These are phyloP conservation scores for Pilophorus perplexus DNA, from an alignment of 2,888 invertebrate genomes.

Conservation along the genomic window DNA sequence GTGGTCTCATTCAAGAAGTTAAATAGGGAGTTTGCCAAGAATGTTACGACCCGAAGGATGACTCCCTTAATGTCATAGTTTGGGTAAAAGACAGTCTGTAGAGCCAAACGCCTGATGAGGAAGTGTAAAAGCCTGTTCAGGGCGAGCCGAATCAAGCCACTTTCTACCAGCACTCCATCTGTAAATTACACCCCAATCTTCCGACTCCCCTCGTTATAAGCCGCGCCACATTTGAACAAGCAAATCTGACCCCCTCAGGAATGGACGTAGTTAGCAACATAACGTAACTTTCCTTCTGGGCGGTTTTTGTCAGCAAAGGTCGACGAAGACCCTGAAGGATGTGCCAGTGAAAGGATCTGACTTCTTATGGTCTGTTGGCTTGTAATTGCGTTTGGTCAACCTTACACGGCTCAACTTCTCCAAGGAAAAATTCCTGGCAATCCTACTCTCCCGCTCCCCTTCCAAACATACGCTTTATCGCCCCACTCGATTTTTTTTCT, in stretches of 20 bases:
- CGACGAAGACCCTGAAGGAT: no score
- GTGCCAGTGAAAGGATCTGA: slow-evolving; percentile 5
- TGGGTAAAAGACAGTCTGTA: no score
- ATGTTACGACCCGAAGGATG: no score
- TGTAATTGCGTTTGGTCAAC: slow-evolving; percentile 5
- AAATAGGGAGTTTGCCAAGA: no score
- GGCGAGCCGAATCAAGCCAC: no score
- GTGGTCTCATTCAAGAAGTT: no score
- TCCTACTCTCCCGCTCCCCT: no score
- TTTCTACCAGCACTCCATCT: no score
- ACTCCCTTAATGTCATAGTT: no score
- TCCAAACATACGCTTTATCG: not conserved
- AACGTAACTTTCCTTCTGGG: slow-evolving; percentile 27
- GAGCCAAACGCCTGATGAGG: no score
- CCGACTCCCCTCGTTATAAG: not conserved
- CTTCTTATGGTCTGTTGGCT: slow-evolving; percentile 7
- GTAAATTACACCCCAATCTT: not conserved
- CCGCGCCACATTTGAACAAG: no score
- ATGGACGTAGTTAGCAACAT: slow-evolving; percentile 1
- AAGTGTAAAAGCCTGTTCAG: no score
- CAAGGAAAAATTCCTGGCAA: slow-evolving; percentile 12
- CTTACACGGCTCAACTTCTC: not conserved
- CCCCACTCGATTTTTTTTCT: not conserved
- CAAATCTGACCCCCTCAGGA: not conserved
- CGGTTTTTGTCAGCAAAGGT: slow-evolving; percentile 7